Conservation (phyloP, 2,113 vertebrate genomes). For the Callopanchax toddi region DNA sequence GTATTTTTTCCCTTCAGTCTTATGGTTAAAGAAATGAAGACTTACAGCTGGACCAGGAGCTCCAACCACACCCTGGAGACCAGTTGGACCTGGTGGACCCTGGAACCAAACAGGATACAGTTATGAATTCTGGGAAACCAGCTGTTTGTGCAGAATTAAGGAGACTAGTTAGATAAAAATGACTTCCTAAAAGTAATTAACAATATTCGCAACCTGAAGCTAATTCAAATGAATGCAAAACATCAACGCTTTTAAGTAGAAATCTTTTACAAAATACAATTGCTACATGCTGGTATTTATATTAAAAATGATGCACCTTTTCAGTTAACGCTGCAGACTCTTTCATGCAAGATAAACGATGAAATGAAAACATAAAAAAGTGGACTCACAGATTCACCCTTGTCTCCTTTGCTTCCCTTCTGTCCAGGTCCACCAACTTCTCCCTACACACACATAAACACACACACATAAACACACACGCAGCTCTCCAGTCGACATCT, state of each 20-base stretch:
- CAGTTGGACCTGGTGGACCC: slow-evolving; percentile 92
- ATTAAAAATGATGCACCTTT: slow-evolving; percentile 8
- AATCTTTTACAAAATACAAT: too few relatives aligned
- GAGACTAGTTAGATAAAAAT: neutral
- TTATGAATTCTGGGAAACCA: neutral
- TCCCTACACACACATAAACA: slow-evolving; percentile 79
- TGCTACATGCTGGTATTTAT: neutral
- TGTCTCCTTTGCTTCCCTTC: slow-evolving; percentile 96
- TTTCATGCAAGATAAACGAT: slow-evolving; percentile 19
- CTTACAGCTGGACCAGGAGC: slow-evolving; percentile 96
- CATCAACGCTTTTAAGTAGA: too few relatives aligned
- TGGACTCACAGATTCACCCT: slow-evolving; percentile 93
- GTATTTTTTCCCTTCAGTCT: slow-evolving; percentile 2
- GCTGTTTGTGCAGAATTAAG: neutral
- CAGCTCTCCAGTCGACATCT: too few relatives aligned
- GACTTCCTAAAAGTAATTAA: neutral
- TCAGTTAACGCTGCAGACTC: slow-evolving; percentile 6
- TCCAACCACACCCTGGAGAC: slow-evolving; percentile 94
- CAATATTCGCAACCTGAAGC: neutral
- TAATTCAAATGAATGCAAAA: neutral
- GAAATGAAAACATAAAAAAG: neutral
- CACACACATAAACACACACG: slow-evolving; percentile 36
- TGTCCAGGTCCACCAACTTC: slow-evolving; percentile 97
- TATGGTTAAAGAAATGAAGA: slow-evolving; percentile 46
- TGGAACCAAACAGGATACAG: slow-evolving; percentile 56